Percentiles rank a stretch among this genome's conserved stretches.
These are phyloP conservation scores for Microtus oregoni DNA, from an alignment of 2,113 vertebrate genomes.

Conservation along the genomic window DNA sequence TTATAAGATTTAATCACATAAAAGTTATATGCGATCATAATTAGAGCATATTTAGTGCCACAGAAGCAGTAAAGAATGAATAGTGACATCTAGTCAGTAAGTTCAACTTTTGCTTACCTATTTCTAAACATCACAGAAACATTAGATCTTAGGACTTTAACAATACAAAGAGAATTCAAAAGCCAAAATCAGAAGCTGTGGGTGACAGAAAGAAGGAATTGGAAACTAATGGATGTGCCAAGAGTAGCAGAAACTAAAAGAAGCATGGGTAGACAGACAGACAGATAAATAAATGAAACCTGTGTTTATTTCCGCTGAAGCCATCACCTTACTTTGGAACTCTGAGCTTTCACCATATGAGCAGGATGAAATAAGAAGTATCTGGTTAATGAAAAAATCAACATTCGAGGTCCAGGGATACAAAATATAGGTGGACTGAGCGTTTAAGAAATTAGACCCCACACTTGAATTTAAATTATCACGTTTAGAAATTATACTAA, in stretches of 20 bases:
- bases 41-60: not conserved
- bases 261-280: not conserved
- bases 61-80: not conserved
- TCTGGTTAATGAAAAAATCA: not conserved
- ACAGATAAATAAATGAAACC: not conserved
- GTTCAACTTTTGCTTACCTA: not conserved
- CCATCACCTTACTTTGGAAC: not conserved
- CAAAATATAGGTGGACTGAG: not conserved
- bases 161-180: not conserved
- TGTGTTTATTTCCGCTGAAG: not conserved
- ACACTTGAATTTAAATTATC: not conserved
- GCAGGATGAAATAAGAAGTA: not conserved
- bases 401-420: not conserved
- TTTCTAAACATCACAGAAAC: slow-evolving; percentile 15
- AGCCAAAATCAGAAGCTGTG: not conserved
- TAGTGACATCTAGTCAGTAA: not conserved
- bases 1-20: not conserved
- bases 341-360: not conserved
- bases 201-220: not conserved
- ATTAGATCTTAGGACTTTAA: not conserved
- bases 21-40: not conserved
- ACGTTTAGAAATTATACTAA: slow-evolving; percentile 6
- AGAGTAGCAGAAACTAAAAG: not conserved
- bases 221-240: not conserved
- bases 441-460: not conserved